Conservation (phyloP, 2,797 vertebrate species). For the Carapus acus region DNA sequence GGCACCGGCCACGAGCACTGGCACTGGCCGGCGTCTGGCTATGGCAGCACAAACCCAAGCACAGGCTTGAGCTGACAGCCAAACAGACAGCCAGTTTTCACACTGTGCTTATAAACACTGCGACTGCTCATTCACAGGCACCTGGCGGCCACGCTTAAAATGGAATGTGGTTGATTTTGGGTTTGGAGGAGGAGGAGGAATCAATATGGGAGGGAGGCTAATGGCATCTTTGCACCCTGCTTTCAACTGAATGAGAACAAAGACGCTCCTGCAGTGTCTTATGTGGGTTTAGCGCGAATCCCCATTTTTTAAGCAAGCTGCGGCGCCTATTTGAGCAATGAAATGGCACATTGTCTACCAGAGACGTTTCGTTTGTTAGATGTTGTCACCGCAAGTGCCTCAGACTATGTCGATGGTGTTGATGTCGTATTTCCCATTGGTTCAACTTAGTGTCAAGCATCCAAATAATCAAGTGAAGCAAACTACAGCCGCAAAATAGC, state of each 20-base stretch:
- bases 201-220: constrained; percentile 16
- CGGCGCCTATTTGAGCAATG: no score
- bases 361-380: no score
- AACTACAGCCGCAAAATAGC: not conserved
- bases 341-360: no score
- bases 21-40: constrained; percentile 40
- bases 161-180: constrained; percentile 32
- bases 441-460: not conserved
- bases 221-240: not conserved
- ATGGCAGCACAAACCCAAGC: constrained; percentile 10
- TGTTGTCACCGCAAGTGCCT: no score
- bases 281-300: no score
- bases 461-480: not conserved
- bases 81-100: constrained; percentile 40
- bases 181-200: constrained; percentile 27
- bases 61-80: constrained; percentile 14
- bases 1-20: constrained; percentile 49
- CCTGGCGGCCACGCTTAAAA: constrained; percentile 32
- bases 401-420: not conserved
- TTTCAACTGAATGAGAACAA: not conserved
- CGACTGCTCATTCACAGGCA: constrained; percentile 57
- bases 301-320: no score
- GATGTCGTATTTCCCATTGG: not conserved
- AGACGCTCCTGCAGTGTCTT: no score
- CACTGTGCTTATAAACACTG: constrained; percentile 49